Evolutionary conservation across 2,888 invertebrate genomes (phyloP).

Genomic region (Microctonus aethiopoides): DNA sequence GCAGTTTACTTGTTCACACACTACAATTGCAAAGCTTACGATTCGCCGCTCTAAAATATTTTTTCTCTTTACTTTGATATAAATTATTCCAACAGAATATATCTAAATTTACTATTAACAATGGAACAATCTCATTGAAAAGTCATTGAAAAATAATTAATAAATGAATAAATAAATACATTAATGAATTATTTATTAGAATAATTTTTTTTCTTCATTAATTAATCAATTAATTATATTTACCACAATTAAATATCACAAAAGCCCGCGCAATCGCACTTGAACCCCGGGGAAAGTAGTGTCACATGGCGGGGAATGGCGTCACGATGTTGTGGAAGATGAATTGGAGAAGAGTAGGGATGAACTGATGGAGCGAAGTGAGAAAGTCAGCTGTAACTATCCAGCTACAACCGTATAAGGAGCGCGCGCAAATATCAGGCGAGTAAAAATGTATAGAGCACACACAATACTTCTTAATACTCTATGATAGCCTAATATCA

Average conservation of each 20-base stretch:
- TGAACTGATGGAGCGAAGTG: conserved; percentile 28
- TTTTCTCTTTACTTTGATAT: no score
- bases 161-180: no score
- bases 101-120: no score
- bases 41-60: neutral
- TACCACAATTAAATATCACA: neutral
- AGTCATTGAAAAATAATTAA: no score
- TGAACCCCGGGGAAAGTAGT: neutral
- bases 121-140: no score
- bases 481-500: conserved; percentile 50
- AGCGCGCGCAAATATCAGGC: conserved; percentile 65
- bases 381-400: conserved; percentile 51
- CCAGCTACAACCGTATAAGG: conserved; percentile 65
- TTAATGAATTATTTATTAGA: no score
- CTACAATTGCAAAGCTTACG: conserved; percentile 20
- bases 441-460: conserved; percentile 40
- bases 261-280: neutral
- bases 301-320: neutral
- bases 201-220: no score
- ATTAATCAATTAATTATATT: neutral
- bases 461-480: conserved; percentile 34
- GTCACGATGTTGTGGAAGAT: neutral
- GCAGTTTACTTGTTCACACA: conserved; percentile 57
- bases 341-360: neutral
- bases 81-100: no score